These are phyloP conservation scores for Hedya salicella DNA, from an alignment of 2,888 invertebrate species.

Conservation along the genomic window DNA sequence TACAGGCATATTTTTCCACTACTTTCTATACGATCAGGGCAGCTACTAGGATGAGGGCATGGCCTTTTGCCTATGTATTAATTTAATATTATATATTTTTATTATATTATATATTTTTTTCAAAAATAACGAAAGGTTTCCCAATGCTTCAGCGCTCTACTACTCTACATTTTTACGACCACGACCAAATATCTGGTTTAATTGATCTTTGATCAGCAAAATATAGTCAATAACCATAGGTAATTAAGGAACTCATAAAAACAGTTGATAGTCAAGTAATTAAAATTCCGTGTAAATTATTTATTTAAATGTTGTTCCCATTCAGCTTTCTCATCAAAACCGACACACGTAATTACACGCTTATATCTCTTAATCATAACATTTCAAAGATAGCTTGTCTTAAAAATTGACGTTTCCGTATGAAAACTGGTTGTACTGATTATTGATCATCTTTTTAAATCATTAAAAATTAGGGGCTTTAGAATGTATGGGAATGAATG, in stretches of 20 bases:
- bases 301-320: slow-evolving; percentile 11
- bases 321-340: slow-evolving; percentile 33
- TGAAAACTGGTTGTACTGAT: slow-evolving; percentile 32
- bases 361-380: slow-evolving; percentile 41
- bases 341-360: slow-evolving; percentile 32
- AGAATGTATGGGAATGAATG: slow-evolving; percentile 11
- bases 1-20: no score
- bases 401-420: slow-evolving; percentile 42
- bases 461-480: slow-evolving; percentile 7
- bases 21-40: no score
- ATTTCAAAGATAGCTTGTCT: slow-evolving; percentile 38
- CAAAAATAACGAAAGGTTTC: no score
- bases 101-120: no score
- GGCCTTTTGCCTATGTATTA: no score
- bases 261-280: slow-evolving; percentile 18
- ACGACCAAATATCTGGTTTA: no score
- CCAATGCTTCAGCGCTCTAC: no score
- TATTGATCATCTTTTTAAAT: slow-evolving; percentile 30
- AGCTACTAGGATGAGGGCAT: no score
- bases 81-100: no score
- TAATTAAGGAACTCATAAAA: slow-evolving; percentile 10
- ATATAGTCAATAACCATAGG: not conserved
- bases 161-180: no score
- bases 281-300: slow-evolving; percentile 39
- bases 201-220: not conserved